Evolutionary conservation across 2,888 invertebrate species (phyloP).

Genomic region (Zygothrica quintamaculata): DNA sequence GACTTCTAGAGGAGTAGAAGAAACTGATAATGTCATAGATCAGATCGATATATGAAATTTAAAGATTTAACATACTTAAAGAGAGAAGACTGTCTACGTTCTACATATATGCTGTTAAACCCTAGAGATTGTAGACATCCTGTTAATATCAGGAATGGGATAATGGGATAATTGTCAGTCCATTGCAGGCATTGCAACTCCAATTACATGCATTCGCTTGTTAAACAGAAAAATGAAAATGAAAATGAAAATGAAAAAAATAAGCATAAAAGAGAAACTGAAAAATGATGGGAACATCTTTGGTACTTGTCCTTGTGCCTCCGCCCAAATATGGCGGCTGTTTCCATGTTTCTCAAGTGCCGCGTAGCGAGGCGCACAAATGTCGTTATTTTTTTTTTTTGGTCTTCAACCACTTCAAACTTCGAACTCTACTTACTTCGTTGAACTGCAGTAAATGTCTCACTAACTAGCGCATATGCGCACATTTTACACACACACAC

Average conservation of each 20-base stretch:
- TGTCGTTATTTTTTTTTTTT: slow-evolving; percentile 75
- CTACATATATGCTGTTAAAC: slow-evolving; percentile 2
- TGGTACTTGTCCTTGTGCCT: slow-evolving; percentile 40
- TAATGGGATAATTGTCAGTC: slow-evolving; percentile 49
- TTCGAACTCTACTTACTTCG: slow-evolving; percentile 34
- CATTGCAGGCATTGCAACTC: slow-evolving; percentile 56
- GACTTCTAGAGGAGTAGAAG: too few relatives aligned
- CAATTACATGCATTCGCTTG: slow-evolving; percentile 59
- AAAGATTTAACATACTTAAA: too few relatives aligned
- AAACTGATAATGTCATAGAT: too few relatives aligned
- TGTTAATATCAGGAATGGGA: slow-evolving; percentile 31
- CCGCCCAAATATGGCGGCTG: slow-evolving; percentile 52
- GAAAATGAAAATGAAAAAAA: slow-evolving; percentile 5
- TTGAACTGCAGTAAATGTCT: slow-evolving; percentile 57
- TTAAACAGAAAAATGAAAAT: slow-evolving; percentile 18
- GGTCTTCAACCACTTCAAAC: slow-evolving; percentile 64
- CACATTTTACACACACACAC: slow-evolving; percentile 60
- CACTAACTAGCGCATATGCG: slow-evolving; percentile 76
- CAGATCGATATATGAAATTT: too few relatives aligned
- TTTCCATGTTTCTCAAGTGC: slow-evolving; percentile 57
- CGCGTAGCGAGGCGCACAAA: slow-evolving; percentile 52
- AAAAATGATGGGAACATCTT: slow-evolving; percentile 34
- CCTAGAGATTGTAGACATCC: slow-evolving; percentile 42
- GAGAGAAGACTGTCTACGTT: neutral
- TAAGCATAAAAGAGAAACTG: neutral